These are phyloP conservation scores for Scaptomyza tumidula DNA, from an alignment of 2,888 invertebrate genomes.

Conservation along the genomic window DNA sequence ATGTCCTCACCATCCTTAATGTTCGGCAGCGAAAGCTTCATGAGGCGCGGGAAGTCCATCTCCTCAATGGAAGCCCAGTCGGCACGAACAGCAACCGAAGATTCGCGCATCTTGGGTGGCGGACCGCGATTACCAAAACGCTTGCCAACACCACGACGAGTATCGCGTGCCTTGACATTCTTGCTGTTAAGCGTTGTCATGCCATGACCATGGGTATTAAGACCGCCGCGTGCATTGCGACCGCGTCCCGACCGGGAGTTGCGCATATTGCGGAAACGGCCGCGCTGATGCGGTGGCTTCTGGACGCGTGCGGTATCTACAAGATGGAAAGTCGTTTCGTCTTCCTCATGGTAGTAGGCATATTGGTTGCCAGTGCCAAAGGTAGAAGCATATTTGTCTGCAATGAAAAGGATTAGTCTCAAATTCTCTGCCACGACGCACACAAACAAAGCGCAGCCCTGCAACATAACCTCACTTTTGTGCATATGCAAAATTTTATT, in stretches of 20 bases:
- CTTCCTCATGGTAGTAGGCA: constrained; percentile 99
- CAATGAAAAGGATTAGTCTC: constrained; percentile 16
- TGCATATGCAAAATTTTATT: constrained; percentile 14
- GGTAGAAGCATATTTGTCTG: constrained; percentile 94
- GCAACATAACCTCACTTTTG: constrained; percentile 76
- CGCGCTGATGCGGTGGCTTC: constrained; percentile 97
- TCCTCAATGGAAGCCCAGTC: constrained; percentile 99
- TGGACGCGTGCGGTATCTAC: constrained; percentile 97
- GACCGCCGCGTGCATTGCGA: constrained; percentile 88
- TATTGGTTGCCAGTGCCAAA: constrained; percentile 98
- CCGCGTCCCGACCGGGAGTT: constrained; percentile 85
- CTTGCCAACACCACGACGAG: constrained; percentile 87
- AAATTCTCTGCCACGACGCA: constrained; percentile 75
- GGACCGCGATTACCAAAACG: constrained; percentile 87
- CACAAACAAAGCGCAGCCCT: constrained; percentile 44
- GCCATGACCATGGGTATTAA: constrained; percentile 87
- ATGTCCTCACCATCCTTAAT: constrained; percentile 94
- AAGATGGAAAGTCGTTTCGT: constrained; percentile 99
- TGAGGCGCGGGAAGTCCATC: constrained; percentile 98
- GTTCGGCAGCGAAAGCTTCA: constrained; percentile 95
- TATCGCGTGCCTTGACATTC: constrained; percentile 91
- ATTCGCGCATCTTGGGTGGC: constrained; percentile 97
- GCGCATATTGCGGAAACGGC: constrained; percentile 93
- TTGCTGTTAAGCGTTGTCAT: constrained; percentile 95
- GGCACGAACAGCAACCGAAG: constrained; percentile 97